Evolutionary conservation across 2,797 vertebrate genomes (phyloP).

Genomic region (Okamejei kenojei): DNA sequence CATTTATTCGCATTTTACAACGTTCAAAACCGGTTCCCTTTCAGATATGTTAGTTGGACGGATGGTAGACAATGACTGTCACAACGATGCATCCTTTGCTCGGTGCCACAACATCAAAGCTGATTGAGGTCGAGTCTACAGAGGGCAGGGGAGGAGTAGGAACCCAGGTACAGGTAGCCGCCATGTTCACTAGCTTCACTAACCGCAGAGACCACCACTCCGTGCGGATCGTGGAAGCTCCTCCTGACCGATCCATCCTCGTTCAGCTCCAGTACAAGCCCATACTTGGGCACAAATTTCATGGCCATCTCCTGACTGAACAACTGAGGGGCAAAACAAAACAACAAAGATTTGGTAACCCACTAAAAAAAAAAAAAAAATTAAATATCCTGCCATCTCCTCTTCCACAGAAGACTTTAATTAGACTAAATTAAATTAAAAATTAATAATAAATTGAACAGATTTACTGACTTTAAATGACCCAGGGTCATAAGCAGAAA

Average conservation of each 20-base stretch:
- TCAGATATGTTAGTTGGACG: neutral
- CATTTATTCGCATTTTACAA: neutral
- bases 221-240: constrained; percentile 82
- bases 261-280: constrained; percentile 79
- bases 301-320: constrained; percentile 75
- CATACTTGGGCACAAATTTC: constrained; percentile 81
- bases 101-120: constrained; percentile 46
- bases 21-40: neutral
- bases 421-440: neutral
- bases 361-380: neutral
- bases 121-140: constrained; percentile 70
- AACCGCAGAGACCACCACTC: constrained; percentile 66
- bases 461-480: too few species aligned
- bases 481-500: too few species aligned
- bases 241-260: constrained; percentile 77
- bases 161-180: constrained; percentile 81
- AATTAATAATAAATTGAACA: too few species aligned
- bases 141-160: constrained; percentile 77
- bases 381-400: neutral
- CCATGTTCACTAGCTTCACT: constrained; percentile 82
- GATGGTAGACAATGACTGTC: neutral
- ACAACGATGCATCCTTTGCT: neutral
- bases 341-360: neutral
- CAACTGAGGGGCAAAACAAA: constrained; percentile 56
- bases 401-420: neutral